Percentiles rank a stretch among this genome's conserved stretches.
Evolutionary conservation across 2,888 invertebrate genomes (phyloP).

Genomic region (Cheilosia soror): DNA sequence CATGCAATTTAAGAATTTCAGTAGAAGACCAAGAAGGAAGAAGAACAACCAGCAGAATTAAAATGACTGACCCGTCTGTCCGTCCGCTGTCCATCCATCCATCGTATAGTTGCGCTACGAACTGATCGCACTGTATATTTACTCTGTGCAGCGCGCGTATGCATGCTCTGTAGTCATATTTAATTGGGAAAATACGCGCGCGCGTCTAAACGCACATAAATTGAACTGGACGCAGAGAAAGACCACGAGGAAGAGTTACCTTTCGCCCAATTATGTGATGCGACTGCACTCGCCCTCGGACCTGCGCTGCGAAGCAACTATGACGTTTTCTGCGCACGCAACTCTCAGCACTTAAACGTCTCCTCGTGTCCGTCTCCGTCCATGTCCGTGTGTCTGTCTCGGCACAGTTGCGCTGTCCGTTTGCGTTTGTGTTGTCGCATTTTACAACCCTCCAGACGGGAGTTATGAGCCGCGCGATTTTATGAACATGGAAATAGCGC

Average conservation of each 20-base stretch:
- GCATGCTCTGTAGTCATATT: conserved; percentile 83
- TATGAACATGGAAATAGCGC: conserved; percentile 74
- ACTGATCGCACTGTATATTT: background rate
- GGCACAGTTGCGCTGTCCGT: conserved; percentile 53
- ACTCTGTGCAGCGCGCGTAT: conserved; percentile 64
- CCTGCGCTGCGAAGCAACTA: conserved; percentile 26
- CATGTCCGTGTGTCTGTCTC: conserved; percentile 1
- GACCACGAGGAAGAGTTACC: conserved; percentile 40
- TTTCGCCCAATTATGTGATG: conserved; percentile 75
- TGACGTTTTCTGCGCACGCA: conserved; percentile 74
- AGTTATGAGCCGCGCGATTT: conserved; percentile 69
- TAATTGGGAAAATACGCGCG: conserved; percentile 83
- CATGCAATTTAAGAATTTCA: conserved; percentile 32
- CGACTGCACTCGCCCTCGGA: conserved; percentile 27
- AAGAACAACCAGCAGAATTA: conserved; percentile 50
- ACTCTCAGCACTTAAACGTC: conserved; percentile 55
- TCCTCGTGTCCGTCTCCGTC: conserved; percentile 35
- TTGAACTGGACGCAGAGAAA: conserved; percentile 74
- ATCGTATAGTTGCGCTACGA: conserved; percentile 27
- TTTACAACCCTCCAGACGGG: conserved; percentile 70
- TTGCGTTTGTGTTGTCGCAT: conserved; percentile 70
- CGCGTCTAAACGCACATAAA: conserved; percentile 83
- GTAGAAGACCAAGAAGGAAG: conserved; percentile 50
- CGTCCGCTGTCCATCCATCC: conserved; percentile 72
- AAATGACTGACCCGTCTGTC: conserved; percentile 65